Evolutionary conservation across 2,888 invertebrate species (phyloP), one percentile per base, ranked within the genome.

Genomic region (Eulithis prunata): DNA sequence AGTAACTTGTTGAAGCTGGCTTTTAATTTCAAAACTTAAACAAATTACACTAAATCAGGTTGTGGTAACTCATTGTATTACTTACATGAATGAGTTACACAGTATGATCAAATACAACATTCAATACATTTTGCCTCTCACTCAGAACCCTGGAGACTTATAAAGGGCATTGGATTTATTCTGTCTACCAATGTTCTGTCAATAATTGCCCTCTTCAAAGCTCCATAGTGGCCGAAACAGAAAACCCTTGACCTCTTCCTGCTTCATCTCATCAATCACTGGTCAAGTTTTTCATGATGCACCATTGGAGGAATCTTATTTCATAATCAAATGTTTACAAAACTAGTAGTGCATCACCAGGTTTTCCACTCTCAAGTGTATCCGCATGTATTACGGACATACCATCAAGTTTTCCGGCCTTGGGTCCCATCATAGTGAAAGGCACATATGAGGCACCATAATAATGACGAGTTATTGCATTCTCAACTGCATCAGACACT

Each of bases 241-340:
- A 93, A 93, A 93, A 93, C 93, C 93, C 93, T 91, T 93, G 93
- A 93, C 93, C 91, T 85, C 85, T 86, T 85, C 89, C 87, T 82
- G 83, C 89, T 83, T 21, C 81, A 83, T 85, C 74, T 87, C 84
- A 88, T 86, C 84, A 88, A 89, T 83, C 79, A 79, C 80, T 83
- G 91, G 93, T 93, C 93, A 93, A 93, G 93, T 93, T 93, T 93
- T 91, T 90, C 89, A 92, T 91, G 83, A 93, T 93, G 93, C 93
- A 93, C 90, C 81, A 79, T 83, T 75, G 71, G 73, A 74, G 67
- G 73, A 73, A 75, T 79, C 76, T 74, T 78, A 73, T 78, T 76
- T 75, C 74, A 72, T 78, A 78, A 75, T 71, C 72, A 63, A 72
- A 66, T 72, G 62, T 68, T 67, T 52, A 60, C 43, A 41, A 55